These are phyloP conservation scores for Ormyrus nitidulus DNA, from an alignment of 2,888 invertebrate species.

Conservation along the genomic window DNA sequence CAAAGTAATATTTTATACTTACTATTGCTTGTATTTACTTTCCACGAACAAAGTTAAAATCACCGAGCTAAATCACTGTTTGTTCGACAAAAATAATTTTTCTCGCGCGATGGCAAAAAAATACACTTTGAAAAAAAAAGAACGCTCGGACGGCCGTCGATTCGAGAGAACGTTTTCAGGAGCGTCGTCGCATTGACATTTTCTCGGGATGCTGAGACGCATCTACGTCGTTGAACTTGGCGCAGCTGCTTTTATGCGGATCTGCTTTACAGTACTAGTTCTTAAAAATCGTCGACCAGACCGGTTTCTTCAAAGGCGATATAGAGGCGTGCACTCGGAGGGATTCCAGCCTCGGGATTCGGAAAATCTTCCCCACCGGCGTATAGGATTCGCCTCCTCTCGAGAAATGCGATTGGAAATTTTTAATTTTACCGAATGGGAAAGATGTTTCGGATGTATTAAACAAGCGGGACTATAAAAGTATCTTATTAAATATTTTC, in stretches of 20 bases:
- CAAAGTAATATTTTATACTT: background rate
- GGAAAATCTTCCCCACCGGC: background rate
- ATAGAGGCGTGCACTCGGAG: background rate
- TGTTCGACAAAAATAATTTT: background rate
- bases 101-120: background rate
- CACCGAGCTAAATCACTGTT: background rate
- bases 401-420: no score
- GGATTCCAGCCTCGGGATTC: slow-evolving; percentile 1
- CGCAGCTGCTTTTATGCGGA: slow-evolving; percentile 38
- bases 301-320: slow-evolving; percentile 31
- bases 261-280: slow-evolving; percentile 3
- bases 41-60: background rate
- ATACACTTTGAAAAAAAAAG: no score
- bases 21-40: background rate
- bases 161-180: no score
- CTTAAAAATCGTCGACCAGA: slow-evolving; percentile 36
- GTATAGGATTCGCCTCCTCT: no score
- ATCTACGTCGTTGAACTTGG: background rate
- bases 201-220: slow-evolving; percentile 4
- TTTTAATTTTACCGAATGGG: no score
- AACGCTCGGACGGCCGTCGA: no score
- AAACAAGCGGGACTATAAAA: no score
- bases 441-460: no score
- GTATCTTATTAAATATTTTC: no score
- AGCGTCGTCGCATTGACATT: background rate